A percentile compares a stretch with the other conserved stretches of the same genome.
Conservation (phyloP, 2,113 vertebrate genomes). For the Odontophorus gujanensis region DNA sequence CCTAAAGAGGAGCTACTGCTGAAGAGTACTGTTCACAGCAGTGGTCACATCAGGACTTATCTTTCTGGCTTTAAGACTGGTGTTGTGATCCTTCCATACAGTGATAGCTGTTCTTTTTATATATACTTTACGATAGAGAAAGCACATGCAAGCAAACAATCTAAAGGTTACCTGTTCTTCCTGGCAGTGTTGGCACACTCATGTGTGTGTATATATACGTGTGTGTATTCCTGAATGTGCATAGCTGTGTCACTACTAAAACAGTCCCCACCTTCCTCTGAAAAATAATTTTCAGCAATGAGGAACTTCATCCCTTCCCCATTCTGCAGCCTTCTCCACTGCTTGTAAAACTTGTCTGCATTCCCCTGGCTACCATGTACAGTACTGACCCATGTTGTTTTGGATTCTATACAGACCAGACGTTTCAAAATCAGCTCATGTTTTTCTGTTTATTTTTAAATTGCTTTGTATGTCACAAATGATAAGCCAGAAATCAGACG, state of each 20-base stretch:
- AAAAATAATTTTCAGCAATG: background rate
- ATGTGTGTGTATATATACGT: background rate
- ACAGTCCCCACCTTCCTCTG: background rate
- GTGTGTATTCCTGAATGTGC: background rate
- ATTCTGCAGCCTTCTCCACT: background rate
- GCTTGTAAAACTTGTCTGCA: background rate
- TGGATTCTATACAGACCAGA: background rate
- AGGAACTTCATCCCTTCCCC: background rate
- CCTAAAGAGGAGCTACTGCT: background rate
- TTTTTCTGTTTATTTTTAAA: slow-evolving; percentile 9
- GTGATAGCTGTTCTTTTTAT: background rate
- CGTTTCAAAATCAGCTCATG: background rate
- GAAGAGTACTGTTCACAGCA: background rate
- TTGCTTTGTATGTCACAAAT: background rate
- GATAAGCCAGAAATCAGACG: background rate
- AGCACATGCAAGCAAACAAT: background rate
- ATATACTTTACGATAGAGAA: background rate
- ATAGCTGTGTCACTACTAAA: background rate
- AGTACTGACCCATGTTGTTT: background rate
- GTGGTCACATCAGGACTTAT: background rate
- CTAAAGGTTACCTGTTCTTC: background rate
- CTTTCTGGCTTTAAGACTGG: background rate
- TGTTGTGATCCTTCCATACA: background rate
- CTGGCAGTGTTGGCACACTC: background rate
- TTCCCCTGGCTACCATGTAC: background rate